Evolutionary conservation across 2,888 invertebrate species (phyloP), one percentile per base, ranked within the genome.

Genomic region (Ferrisia virgata): DNA sequence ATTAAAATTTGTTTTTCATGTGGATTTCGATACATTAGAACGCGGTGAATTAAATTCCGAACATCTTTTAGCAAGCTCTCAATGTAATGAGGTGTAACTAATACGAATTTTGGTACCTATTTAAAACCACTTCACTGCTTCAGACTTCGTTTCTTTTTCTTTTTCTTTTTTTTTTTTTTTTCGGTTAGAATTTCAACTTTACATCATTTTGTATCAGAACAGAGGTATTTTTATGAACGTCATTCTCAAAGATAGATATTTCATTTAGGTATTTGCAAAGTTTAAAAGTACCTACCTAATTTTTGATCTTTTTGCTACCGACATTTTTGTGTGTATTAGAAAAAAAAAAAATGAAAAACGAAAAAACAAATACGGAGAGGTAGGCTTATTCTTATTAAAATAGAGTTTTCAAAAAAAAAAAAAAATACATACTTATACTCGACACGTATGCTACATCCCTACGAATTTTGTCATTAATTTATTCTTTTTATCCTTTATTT

Each of bases 31-130:
- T 13, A 69, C 1, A 15, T 69, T 18, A 6, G 31, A 53, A 53
- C 22, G 22, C 18, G 53, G 18, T 15, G 69, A 69, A 69, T 69
- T 69, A 31, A 69, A 69, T 69, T 69, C 31, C 31, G n/a, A 69
- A 28, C 69, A 69, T 69, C 69, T 69, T 69, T 69, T 69, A n/a
- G n/a, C n/a, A 15, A 18, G 31, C n/a, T 69, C 31, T 31, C 31
- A 28, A 69, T 11, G 69, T 69, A 69, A 69, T 69, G 69, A 69
- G 31, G 69, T 69, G 69, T 69, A 69, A 69, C 28, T 69, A 69
- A 69, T 69, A 69, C 15, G 69, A 31, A 69, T 69, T 69, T 69
- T 31, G 31, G 69, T 69, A 53, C 53, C 53, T 53, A 33, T 69
- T 69, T 15, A 4, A 15, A 69, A 69, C 31, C 31, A 31, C 15